These are phyloP conservation scores for Catharus ustulatus DNA, from an alignment of 2,797 vertebrate genomes.

Conservation along the genomic window DNA sequence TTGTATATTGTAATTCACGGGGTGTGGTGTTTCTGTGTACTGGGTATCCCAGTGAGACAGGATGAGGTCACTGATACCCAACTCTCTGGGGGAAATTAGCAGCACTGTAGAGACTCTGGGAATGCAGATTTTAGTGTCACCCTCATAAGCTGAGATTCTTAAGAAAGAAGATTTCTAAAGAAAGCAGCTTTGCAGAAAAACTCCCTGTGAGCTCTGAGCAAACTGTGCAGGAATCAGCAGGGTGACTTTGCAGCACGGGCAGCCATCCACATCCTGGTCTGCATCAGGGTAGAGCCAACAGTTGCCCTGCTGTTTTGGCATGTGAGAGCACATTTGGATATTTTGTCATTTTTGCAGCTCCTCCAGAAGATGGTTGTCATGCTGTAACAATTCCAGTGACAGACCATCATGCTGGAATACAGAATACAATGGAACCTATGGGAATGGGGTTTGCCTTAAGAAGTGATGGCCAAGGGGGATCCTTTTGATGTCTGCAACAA, in stretches of 20 bases:
- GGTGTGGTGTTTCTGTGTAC: neutral
- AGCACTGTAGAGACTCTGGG: neutral
- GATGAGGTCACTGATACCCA: neutral
- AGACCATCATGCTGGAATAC: neutral
- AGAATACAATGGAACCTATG: neutral
- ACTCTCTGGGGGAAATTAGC: neutral
- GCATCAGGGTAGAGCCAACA: neutral
- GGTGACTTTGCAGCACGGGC: neutral
- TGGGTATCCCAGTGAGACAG: neutral
- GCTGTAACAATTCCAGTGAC: neutral
- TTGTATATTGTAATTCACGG: neutral
- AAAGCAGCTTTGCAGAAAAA: neutral
- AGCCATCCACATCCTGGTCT: neutral
- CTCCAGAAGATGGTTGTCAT: neutral
- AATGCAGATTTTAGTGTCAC: neutral
- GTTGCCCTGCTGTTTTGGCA: neutral
- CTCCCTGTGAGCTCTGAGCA: too few species aligned
- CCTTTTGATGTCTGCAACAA: neutral
- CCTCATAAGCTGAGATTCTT: neutral
- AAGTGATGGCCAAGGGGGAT: neutral
- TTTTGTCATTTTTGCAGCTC: neutral
- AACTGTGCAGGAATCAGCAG: neutral
- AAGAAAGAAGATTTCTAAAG: neutral
- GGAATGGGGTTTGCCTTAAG: neutral
- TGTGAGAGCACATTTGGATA: neutral